Conservation (phyloP, 2,113 vertebrate genomes). For the Sebastes schlegelii region DNA sequence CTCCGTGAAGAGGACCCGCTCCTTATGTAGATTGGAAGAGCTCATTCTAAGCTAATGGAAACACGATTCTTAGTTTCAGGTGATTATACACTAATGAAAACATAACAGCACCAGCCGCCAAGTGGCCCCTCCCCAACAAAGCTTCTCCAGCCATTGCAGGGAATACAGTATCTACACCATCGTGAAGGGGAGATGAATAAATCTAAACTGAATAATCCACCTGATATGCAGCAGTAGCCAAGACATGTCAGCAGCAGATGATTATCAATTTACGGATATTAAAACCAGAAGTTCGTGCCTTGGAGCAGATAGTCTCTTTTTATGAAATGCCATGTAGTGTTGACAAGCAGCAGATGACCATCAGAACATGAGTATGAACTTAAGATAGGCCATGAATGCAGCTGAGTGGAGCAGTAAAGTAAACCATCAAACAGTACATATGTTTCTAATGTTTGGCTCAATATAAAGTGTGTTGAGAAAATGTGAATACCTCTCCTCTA, state of each 20-base stretch:
- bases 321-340: slow-evolving; percentile 20
- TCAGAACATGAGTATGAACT: neutral
- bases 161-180: slow-evolving; percentile 7
- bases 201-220: slow-evolving; percentile 33
- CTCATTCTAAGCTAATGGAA: no score
- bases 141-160: slow-evolving; percentile 8
- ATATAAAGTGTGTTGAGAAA: neutral
- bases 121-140: slow-evolving; percentile 6
- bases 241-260: slow-evolving; percentile 36
- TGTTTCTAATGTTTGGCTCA: neutral
- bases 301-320: slow-evolving; percentile 22
- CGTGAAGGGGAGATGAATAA: slow-evolving; percentile 12
- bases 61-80: no score
- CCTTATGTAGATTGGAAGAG: no score
- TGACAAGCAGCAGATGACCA: slow-evolving; percentile 18
- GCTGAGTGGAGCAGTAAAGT: neutral
- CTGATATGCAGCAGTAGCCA: slow-evolving; percentile 27
- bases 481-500: neutral
- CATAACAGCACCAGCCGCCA: neutral
- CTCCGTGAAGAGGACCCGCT: no score
- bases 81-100: no score
- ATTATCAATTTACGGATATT: slow-evolving; percentile 50
- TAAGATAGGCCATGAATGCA: neutral
- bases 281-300: slow-evolving; percentile 32
- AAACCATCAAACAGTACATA: neutral